phyloP scores from a whole-genome alignment of 2,888 invertebrate species.

The Leptinotarsa tumamoca region DNA sequence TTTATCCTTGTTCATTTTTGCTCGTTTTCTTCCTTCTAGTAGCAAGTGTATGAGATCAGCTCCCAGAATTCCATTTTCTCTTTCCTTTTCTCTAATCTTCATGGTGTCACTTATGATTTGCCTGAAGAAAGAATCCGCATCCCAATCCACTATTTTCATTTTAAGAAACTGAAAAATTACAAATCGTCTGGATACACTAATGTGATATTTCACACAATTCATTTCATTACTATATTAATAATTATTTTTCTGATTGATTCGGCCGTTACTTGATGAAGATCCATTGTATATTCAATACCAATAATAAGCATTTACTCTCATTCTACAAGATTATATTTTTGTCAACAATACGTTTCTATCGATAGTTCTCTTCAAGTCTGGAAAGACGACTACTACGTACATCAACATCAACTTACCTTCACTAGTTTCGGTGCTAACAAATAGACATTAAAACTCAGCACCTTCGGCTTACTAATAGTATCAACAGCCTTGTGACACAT shows the following conservation, averaged over 20 bases:
- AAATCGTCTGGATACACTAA: too few relatives aligned
- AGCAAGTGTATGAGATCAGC: conserved; percentile 19
- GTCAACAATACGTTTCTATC: too few relatives aligned
- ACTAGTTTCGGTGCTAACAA: conserved; percentile 16
- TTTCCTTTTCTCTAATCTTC: conserved; percentile 21
- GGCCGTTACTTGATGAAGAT: too few relatives aligned
- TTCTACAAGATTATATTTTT: too few relatives aligned
- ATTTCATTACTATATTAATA: not conserved
- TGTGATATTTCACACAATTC: not conserved
- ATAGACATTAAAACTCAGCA: conserved; percentile 18
- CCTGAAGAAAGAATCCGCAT: conserved; percentile 25
- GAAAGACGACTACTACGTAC: too few relatives aligned
- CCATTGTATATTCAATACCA: too few relatives aligned
- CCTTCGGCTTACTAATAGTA: conserved; percentile 44
- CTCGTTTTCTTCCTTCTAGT: conserved; percentile 19
- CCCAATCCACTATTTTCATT: conserved; percentile 26
- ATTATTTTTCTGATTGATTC: too few relatives aligned
- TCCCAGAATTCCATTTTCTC: conserved; percentile 16
- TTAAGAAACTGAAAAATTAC: conserved; percentile 16
- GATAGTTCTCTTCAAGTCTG: too few relatives aligned
- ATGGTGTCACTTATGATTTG: conserved; percentile 23
- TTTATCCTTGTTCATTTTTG: not conserved
- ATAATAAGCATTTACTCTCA: too few relatives aligned
- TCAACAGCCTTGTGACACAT: conserved; percentile 68
- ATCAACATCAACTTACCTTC: conserved; percentile 7